Percentiles rank a stretch among this genome's conserved stretches.
Conservation (phyloP, 2,797 vertebrate species). For the Rhyacichthys aspro region DNA sequence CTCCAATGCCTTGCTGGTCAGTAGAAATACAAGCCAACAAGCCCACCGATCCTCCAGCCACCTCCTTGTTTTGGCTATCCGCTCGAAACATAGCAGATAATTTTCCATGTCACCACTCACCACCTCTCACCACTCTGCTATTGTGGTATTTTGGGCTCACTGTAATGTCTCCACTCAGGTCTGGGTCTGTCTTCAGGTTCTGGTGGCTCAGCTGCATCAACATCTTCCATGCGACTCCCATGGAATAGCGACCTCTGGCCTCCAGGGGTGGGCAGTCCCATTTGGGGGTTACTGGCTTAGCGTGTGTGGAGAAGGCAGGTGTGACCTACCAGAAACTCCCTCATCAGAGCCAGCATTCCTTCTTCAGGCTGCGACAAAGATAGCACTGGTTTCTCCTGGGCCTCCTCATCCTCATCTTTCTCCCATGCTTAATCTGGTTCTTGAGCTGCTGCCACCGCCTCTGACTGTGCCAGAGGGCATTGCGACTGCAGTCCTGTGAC, state of each 20-base stretch:
- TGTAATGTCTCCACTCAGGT: too few species aligned
- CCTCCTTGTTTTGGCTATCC: neutral
- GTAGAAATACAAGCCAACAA: neutral
- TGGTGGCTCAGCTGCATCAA: too few species aligned
- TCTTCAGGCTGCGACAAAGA: neutral
- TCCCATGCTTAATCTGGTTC: too few species aligned
- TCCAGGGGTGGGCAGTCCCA: neutral
- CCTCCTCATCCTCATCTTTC: too few species aligned
- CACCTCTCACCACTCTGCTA: conserved; percentile 5
- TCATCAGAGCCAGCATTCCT: neutral
- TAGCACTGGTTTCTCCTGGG: neutral
- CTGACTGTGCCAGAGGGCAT: too few species aligned
- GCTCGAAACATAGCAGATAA: neutral
- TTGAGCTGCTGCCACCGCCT: too few species aligned
- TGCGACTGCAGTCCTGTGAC: neutral
- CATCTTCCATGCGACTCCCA: neutral
- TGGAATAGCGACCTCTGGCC: too few species aligned
- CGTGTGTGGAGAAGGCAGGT: too few species aligned
- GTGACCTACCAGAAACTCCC: neutral
- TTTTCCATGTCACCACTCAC: conserved; percentile 20
- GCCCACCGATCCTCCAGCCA: conserved; percentile 6
- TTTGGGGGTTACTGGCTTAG: too few species aligned
- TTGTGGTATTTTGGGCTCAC: neutral
- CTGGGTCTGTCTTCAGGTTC: neutral
- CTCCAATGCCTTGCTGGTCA: neutral